Evolutionary conservation across 2,797 vertebrate species (phyloP), one percentile per base, ranked within the genome.

Genomic region (Chromobotia macracanthus): DNA sequence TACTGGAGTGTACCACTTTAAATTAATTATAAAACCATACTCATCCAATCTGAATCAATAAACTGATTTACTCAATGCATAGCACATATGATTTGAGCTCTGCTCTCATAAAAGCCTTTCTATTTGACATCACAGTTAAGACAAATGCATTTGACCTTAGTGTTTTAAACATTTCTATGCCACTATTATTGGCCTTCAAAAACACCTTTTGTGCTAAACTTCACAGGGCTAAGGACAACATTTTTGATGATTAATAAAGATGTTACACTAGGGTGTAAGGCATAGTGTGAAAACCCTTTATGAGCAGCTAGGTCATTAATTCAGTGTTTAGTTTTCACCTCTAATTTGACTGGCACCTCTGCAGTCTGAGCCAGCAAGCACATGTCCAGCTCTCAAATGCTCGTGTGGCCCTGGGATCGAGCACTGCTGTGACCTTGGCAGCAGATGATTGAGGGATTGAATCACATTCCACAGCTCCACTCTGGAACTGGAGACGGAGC

Each of bases 21-120:
- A 90, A 89, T 90, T 86, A 89, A 90, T 91, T 91, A 91, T 87
- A 85, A 86, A 86, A 87, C 86, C 77, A 77, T 86, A 85, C 83
- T 83, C 81, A 74, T 60, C 61, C 50, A 84, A 82, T 50, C 50
- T 21, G 41, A 79, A 86, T 82, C 35, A 58, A 58, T 23, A 58
- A 12, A 58, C 21, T 58, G 55, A 58, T 25, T 58, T 58, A 25
- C 21, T 58, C 13, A 25, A 25, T 58, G 55, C 23, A 25, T 58
- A 25, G 21, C 13, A 25, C 23, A 58, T 58, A 3, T 23, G 38
- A 41, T 41, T 41, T 9, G 38, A 41, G 38, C 38, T 41, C 38
- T 41, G 38, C 38, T 41, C 38, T 41, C 9, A 41, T 41, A 41
- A 41, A 41, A 41, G 38, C 9, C 38, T 41, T 41, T 41, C 9